Evolutionary conservation across 1,140 invertebrate species (phyloP).

Genomic region (Hylaeus anthracinus): DNA sequence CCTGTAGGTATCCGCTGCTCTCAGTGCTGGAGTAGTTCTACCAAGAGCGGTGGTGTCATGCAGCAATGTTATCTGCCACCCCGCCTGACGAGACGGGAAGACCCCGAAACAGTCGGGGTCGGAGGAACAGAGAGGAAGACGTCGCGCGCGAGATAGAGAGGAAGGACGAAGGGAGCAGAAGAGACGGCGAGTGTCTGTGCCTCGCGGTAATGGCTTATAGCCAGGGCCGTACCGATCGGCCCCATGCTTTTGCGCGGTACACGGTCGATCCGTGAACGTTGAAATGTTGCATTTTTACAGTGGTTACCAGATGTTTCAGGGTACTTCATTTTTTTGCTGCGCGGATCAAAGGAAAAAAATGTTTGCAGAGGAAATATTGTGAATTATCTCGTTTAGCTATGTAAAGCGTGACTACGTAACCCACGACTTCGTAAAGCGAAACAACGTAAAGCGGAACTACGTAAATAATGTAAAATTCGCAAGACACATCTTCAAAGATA

Average conservation of each 20-base stretch:
- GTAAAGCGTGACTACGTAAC: too few species aligned
- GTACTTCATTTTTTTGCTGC: too few species aligned
- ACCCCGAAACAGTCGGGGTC: conserved; percentile 37
- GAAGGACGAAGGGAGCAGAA: conserved; percentile 45
- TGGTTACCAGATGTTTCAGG: too few species aligned
- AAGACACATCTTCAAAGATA: too few species aligned
- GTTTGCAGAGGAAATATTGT: too few species aligned
- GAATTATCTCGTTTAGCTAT: too few species aligned
- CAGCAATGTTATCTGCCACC: conserved; percentile 80
- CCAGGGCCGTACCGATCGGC: conserved; percentile 67
- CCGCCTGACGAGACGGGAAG: conserved; percentile 69
- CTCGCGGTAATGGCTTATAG: conserved; percentile 77
- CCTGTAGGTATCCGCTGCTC: conserved; percentile 67
- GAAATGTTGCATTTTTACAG: not conserved
- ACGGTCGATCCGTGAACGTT: not conserved
- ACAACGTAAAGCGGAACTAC: too few species aligned
- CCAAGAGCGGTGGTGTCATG: conserved; percentile 78
- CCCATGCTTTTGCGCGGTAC: not conserved
- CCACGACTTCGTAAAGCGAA: too few species aligned
- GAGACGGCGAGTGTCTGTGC: conserved; percentile 65
- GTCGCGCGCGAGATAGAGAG: conserved; percentile 39
- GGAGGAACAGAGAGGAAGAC: conserved; percentile 1
- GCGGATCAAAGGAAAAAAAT: too few species aligned
- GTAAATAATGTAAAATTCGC: too few species aligned
- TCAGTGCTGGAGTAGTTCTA: conserved; percentile 73